Evolutionary conservation across 1,140 invertebrate genomes (phyloP).

Genomic region (Periplaneta americana): DNA sequence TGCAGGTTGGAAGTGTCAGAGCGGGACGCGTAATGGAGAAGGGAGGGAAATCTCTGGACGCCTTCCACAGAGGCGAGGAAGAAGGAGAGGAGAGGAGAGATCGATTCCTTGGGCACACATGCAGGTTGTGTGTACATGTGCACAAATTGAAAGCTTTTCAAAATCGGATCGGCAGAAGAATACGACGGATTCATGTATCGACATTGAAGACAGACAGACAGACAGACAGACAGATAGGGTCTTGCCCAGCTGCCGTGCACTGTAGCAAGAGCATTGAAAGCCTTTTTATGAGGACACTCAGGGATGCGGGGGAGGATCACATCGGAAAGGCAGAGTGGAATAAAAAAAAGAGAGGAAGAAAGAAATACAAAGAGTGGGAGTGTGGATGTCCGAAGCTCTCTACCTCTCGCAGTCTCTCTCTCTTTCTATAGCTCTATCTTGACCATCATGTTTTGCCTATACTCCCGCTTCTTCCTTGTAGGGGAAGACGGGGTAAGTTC

Average conservation of each 20-base stretch:
- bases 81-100: no score
- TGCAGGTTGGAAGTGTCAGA: no score
- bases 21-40: no score
- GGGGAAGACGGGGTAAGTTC: no score
- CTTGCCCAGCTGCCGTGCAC: neutral
- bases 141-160: constrained; percentile 14
- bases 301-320: neutral
- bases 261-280: neutral
- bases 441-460: no score
- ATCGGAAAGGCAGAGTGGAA: no score
- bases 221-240: neutral
- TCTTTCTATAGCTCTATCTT: neutral
- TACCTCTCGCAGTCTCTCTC: no score
- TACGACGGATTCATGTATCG: neutral
- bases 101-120: neutral
- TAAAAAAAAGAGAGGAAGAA: neutral
- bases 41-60: neutral
- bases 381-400: neutral
- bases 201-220: neutral
- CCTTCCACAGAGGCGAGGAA: no score
- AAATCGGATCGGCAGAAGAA: constrained; percentile 11
- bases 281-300: neutral
- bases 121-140: neutral
- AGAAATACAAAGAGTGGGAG: neutral
- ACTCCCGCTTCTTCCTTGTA: no score